Conservation (phyloP, 2,888 invertebrate genomes). For the Hemaris fuciformis region DNA sequence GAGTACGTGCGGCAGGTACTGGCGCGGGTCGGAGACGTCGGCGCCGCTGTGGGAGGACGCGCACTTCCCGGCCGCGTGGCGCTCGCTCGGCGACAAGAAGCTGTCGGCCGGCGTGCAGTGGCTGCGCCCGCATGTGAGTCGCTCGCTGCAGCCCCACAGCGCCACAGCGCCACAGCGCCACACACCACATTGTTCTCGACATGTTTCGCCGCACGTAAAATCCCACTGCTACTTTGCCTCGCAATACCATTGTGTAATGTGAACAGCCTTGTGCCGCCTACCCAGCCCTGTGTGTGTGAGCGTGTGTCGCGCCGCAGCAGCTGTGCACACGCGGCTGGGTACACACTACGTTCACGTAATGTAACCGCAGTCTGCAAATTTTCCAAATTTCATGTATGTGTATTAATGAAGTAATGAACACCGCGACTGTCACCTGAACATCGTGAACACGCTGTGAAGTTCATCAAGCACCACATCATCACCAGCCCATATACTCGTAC, state of each 20-base stretch:
- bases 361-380: too few relatives aligned
- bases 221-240: too few relatives aligned
- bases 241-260: not conserved
- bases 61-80: slow-evolving; percentile 80
- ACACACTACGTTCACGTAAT: too few relatives aligned
- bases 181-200: too few relatives aligned
- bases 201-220: too few relatives aligned
- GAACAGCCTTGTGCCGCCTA: not conserved
- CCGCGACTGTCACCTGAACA: too few relatives aligned
- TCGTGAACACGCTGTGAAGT: too few relatives aligned
- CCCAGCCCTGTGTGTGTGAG: not conserved
- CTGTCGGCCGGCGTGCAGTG: slow-evolving; percentile 82
- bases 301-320: not conserved
- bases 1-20: slow-evolving; percentile 29
- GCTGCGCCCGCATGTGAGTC: slow-evolving; percentile 86
- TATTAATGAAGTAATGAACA: too few relatives aligned
- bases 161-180: too few relatives aligned
- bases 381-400: too few relatives aligned
- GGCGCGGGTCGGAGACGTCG: slow-evolving; percentile 38
- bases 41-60: slow-evolving; percentile 82
- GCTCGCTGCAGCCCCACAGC: not conserved
- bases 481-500: too few relatives aligned
- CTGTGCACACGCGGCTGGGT: not conserved
- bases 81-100: slow-evolving; percentile 80
- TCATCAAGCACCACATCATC: too few relatives aligned